Base-by-base conservation (phyloP, 30 jellyfish, hydroid and myxozoan genomes). In the Haliclystus octoradiatus region DNA sequence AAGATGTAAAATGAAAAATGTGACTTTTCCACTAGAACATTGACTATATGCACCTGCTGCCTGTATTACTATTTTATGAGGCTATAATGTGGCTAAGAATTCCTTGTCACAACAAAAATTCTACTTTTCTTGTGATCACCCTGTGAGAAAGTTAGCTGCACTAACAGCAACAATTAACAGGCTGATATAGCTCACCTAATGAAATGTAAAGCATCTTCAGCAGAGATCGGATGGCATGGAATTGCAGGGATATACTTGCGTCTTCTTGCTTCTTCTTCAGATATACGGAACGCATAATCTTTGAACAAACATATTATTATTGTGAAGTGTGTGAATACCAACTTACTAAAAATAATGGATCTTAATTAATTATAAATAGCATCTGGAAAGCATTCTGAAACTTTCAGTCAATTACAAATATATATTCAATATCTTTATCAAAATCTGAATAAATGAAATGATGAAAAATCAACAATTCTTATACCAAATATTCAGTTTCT, bases 151-250 rank as follows among this genome's bases (percentile, higher is more conserved):
- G n/a, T n/a, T n/a, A n/a, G n/a, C n/a, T n/a, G n/a, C n/a, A n/a
- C n/a, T n/a, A n/a, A n/a, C n/a, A n/a, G n/a, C n/a, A n/a, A n/a
- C 25, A 46, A 33, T 26, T 1, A 1, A 12, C 50, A 3, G 23
- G 27, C 19, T 26, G 26, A 0, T 1, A 46, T 26, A 22, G 1
- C 63, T 24, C 70, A 86, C 96, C 86, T 79, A 40, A 86, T 31
- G 13, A 86, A 76, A 1, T 78, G 74, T 1, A 62, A 51, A 7
- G 96, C 96, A 68, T 86, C 96, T 7, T 40, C 40, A 22, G 94
- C 96, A 23, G 96, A 80, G 31, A 86, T 79, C 1, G 96, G 96
- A 27, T 86, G 96, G 23, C 82, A 14, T 1, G 96, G 96, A 12
- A 86, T 86, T 35, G 64, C 70, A 15, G 96, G 96, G 32, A 78